Base-by-base conservation (phyloP, 2,113 vertebrate genomes). In the Tringa solitaria region DNA sequence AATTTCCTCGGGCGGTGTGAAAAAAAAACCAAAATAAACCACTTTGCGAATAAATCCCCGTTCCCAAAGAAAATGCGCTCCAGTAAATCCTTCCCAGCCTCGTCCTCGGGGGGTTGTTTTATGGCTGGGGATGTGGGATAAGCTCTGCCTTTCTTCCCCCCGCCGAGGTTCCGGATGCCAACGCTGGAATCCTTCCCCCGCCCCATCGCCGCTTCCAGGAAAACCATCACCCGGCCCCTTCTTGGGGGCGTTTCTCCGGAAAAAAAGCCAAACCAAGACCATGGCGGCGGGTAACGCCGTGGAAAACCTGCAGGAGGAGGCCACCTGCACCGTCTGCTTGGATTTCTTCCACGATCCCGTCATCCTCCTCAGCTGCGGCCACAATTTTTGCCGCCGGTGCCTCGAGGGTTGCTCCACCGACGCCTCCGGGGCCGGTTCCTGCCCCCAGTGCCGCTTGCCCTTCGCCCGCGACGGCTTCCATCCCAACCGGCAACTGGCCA, bases 91-190 rank as follows among this genome's bases (percentile, higher is more conserved):
- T 6, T 3, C 5, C 53, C 10, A 28, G 26, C 45, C 22, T 21
- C 4, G 30, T 10, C 21, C 21, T 2, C 20, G n/a, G 14, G 10
- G 12, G 6, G 43, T 27, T 32, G 8, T n/a, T 48, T 53, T 26
- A 2, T 4, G 6, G 0, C 53, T 3, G 67, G 15, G 12, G 12
- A 19, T 1, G 23, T 10, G 5, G 3, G 12, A 9, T 12, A 33
- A 22, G 7, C 26, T 12, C 22, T 3, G 22, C 0, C 4, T 2
- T 15, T 22, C 22, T 37, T 35, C 35, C 24, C 24, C 6, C 22
- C 14, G 0, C 6, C 4, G 6, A 24, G 14, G 24, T 4, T 39
- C 16, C 8, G 12, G 14, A 9, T 7, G 14, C 14, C 21, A 5
- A 26, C 17, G 3, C 8, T 10, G 5, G 14, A 10, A 12, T 33